Conservation (phyloP, 1,140 invertebrate species). For the Aricia agestis region DNA sequence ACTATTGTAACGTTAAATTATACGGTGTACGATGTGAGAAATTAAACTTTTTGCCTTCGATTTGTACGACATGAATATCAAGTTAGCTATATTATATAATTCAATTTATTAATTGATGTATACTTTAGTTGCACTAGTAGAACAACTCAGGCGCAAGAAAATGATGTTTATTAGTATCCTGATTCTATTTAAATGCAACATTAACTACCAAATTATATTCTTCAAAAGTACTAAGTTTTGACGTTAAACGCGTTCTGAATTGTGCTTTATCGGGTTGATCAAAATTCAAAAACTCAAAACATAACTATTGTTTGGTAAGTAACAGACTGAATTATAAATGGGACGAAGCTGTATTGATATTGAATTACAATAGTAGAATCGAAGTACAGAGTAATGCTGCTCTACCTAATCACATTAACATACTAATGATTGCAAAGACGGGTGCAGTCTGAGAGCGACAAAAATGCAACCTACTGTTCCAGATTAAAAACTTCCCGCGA, state of each 20-base stretch:
- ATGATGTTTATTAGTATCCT: background rate
- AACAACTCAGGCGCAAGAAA: background rate
- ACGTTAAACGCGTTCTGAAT: no score
- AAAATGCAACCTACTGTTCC: slow-evolving; percentile 54
- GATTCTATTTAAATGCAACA: no score
- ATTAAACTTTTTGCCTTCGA: background rate
- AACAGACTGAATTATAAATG: no score
- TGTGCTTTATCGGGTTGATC: no score
- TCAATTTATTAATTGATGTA: no score
- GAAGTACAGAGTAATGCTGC: background rate
- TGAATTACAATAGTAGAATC: background rate
- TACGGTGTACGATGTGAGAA: background rate
- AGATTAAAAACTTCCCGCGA: slow-evolving; percentile 59
- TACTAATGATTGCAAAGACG: background rate
- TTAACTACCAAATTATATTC: no score
- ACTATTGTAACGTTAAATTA: background rate
- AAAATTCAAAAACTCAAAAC: no score
- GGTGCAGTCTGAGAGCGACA: slow-evolving; percentile 42
- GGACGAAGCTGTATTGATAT: no score
- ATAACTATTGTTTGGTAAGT: no score
- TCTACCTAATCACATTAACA: background rate
- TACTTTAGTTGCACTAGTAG: background rate
- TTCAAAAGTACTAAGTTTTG: no score
- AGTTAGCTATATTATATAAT: no score
- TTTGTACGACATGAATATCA: background rate